Conservation (phyloP, 2,888 invertebrate species). For the Pardosa pseudoannulata region DNA sequence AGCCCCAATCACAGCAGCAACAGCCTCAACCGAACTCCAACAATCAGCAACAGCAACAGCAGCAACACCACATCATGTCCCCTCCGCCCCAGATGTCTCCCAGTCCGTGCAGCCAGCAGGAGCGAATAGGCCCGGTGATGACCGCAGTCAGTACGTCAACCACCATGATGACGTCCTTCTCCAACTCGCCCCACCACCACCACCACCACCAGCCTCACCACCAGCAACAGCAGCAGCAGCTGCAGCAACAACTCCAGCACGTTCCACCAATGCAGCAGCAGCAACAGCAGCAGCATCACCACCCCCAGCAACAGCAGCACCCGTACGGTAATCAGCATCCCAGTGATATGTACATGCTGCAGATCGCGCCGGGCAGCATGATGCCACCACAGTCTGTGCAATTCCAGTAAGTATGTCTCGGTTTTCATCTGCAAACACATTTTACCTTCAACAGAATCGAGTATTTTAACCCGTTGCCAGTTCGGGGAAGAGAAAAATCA, state of each 20-base stretch:
- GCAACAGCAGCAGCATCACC: slow-evolving; percentile 27
- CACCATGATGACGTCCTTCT: slow-evolving; percentile 49
- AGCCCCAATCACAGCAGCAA: slow-evolving; percentile 1
- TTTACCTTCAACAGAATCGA: no score
- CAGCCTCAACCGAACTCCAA: slow-evolving; percentile 7
- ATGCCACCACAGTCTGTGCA: slow-evolving; percentile 64
- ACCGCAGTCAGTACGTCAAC: slow-evolving; percentile 44
- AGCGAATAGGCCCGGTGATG: slow-evolving; percentile 49
- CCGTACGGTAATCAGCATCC: slow-evolving; percentile 47
- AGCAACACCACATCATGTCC: slow-evolving; percentile 52
- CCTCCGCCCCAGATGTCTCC: slow-evolving; percentile 62
- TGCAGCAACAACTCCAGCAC: slow-evolving; percentile 23
- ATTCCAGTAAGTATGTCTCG: slow-evolving; percentile 50
- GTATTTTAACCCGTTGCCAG: no score
- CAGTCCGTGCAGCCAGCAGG: slow-evolving; percentile 41
- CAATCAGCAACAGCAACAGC: slow-evolving; percentile 45
- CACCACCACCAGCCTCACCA: slow-evolving; percentile 44
- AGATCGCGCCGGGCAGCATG: slow-evolving; percentile 54
- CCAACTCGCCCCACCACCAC: slow-evolving; percentile 30
- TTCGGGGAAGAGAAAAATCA: no score
- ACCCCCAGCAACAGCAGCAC: slow-evolving; percentile 45
- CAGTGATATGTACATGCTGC: slow-evolving; percentile 66
- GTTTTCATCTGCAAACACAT: no score
- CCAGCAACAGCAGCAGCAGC: slow-evolving; percentile 29
- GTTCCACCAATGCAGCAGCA: background rate